Evolutionary conservation across 2,888 invertebrate genomes (phyloP), one percentile per base, ranked within the genome.

Genomic region (Phania funesta): DNA sequence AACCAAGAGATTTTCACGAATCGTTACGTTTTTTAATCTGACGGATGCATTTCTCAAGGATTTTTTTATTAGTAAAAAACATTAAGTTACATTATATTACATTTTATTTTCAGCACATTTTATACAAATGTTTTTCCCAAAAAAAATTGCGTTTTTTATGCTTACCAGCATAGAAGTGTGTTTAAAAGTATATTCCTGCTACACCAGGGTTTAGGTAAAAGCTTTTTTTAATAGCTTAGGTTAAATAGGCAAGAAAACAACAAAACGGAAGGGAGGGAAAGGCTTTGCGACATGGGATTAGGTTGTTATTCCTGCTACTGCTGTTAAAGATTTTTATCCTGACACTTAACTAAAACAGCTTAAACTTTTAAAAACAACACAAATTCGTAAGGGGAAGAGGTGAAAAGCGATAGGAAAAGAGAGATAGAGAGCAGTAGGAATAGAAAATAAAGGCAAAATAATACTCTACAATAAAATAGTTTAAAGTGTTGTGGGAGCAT

Each of bases 261-360:
- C 50, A 56, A 46, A 20, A 56, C 7, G n/a, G 6, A 38, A 29
- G 3, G 13, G 24, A n/a, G 41, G 18, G 48, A 29, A 26, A 56
- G 41, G 60, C 41, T 60, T 60, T 65, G 32, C 58, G 58, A 73
- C 65, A 65, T 18, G 65, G 65, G 78, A 71, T 78, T 65, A 64
- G 41, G 18, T 60, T 52, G 65, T 18, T 58, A 24, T 50, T 67
- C 8, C 41, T 50, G n/a, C 20, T 46, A 2, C n/a, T 46, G 20
- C 24, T 26, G 35, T 78, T 48, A 48, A 54, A 78, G 56, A 78
- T 65, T 58, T 50, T 65, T 65, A 78, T 79, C 60, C 67, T 79
- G 79, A 67, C 79, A 73, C 73, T 79, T 79, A 67, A 79, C 54
- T 73, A 62, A 74, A 79, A 79, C 62, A 62, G 67, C 62, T 67